These are phyloP conservation scores for Tachina grossa DNA, from an alignment of 2,888 invertebrate genomes.

Conservation along the genomic window DNA sequence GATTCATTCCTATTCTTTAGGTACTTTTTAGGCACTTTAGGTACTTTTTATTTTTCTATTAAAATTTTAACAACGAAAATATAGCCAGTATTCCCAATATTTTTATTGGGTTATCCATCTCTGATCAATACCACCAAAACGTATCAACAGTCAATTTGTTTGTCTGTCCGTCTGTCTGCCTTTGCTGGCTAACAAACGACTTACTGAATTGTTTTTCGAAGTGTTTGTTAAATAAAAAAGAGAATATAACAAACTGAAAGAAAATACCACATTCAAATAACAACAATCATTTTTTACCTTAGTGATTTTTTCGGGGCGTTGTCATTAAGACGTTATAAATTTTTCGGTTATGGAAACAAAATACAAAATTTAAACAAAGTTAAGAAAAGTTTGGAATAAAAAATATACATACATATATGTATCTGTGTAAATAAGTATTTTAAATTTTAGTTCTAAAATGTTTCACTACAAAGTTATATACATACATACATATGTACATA, in stretches of 20 bases:
- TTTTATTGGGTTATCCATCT: constrained; percentile 11
- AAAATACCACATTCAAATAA: constrained; percentile 55
- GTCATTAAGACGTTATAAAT: constrained; percentile 58
- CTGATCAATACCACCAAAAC: constrained; percentile 38
- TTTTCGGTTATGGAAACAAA: constrained; percentile 38
- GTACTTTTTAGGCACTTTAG: too few relatives aligned
- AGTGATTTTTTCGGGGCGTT: constrained; percentile 71
- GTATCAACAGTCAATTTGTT: constrained; percentile 28
- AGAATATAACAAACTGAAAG: constrained; percentile 56
- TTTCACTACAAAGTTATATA: too few relatives aligned
- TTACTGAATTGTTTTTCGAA: constrained; percentile 44
- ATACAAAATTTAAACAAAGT: constrained; percentile 21
- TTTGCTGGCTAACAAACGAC: constrained; percentile 47
- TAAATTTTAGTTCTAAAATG: too few relatives aligned
- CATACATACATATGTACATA: not conserved
- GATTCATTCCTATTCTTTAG: too few relatives aligned
- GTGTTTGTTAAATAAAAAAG: constrained; percentile 59
- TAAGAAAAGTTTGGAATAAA: constrained; percentile 10
- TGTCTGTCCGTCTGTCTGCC: constrained; percentile 26
- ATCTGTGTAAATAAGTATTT: not conserved
- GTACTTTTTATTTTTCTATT: not conserved
- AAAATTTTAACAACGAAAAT: not conserved
- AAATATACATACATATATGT: not conserved
- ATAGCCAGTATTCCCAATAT: not conserved
- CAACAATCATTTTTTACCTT: constrained; percentile 55